Evolutionary conservation across 2,888 invertebrate genomes (phyloP), one percentile per base, ranked within the genome.

Genomic region (Sminthurinus aureus): DNA sequence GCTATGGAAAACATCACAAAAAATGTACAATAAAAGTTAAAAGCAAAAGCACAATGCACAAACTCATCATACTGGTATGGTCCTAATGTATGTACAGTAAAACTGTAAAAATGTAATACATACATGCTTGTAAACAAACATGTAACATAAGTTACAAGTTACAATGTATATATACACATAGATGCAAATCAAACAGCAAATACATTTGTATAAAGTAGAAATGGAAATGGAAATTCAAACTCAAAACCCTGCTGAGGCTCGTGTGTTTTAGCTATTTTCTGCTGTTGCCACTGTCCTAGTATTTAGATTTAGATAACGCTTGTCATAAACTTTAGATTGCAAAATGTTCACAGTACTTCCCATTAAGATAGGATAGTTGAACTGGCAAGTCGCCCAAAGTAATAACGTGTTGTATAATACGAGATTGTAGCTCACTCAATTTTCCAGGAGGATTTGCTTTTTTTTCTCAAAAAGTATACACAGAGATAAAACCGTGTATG

Each of bases 271-370:
- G 22, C 22, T 20, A 15, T 75, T 75, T 75, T 38, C 38, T 38
- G 38, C 38, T 38, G 38, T 38, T 38, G 38, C 38, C 38, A 38
- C 38, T 38, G 38, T 38, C 38, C 38, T 38, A 38, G 38, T 22
- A 51, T 18, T 67, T 22, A 20, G n/a, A 67, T 67, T 67, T n/a
- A 67, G 67, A 67, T 67, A 71, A 71, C 24, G 71, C 71, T 13
- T 78, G 78, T 66, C 66, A 78, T 78, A 78, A 78, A 78, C 78
- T 78, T 58, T 78, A 78, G 78, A 78, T 78, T 78, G 78, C 78
- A 78, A 78, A 77, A 78, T 78, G 78, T 78, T 78, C 78, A 66
- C 78, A 66, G 78, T 24, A 64, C 66, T 26, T 64, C 66, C 66
- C 78, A 78, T 78, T 78, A 78, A 78, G 78, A 78, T 78, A 78